Evolutionary conservation across 2,797 vertebrate species (phyloP).

Genomic region (Neomorphus geoffroyi): DNA sequence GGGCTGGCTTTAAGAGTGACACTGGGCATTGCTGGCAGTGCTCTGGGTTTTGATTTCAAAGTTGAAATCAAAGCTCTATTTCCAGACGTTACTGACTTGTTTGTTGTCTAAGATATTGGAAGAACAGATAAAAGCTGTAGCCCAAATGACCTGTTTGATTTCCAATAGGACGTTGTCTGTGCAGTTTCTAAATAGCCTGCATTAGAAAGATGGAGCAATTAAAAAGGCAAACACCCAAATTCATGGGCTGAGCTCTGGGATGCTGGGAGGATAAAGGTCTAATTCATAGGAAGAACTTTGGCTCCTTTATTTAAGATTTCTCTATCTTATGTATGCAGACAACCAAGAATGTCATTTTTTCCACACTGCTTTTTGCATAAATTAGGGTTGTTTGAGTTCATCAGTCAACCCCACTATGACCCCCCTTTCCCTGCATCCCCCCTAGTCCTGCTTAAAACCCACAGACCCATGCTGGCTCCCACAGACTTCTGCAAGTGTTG

Average conservation of each 20-base stretch:
- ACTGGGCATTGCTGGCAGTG: neutral
- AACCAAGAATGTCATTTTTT: constrained; percentile 58
- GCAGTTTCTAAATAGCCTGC: constrained; percentile 18
- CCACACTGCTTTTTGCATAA: constrained; percentile 65
- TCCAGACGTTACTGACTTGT: constrained; percentile 52
- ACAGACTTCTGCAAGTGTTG: neutral
- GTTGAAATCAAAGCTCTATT: neutral
- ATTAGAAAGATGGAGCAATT: constrained; percentile 21
- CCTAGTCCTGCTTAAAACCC: neutral
- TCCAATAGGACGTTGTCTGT: neutral
- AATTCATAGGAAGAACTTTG: constrained; percentile 70
- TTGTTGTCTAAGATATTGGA: constrained; percentile 62
- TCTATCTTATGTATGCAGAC: constrained; percentile 59
- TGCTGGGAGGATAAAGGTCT: constrained; percentile 71
- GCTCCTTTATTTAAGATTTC: constrained; percentile 65
- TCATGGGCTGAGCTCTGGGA: constrained; percentile 33
- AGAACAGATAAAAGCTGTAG: neutral
- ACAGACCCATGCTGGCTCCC: rapidly evolving
- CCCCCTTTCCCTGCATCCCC: neutral
- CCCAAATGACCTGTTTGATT: constrained; percentile 16
- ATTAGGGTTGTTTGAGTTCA: constrained; percentile 62
- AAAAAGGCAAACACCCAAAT: constrained; percentile 36
- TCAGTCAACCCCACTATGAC: constrained; percentile 48
- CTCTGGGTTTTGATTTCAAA: neutral
- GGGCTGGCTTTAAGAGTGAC: neutral